These are phyloP conservation scores for Acleris holmiana DNA, from an alignment of 2,888 invertebrate species.

Conservation along the genomic window DNA sequence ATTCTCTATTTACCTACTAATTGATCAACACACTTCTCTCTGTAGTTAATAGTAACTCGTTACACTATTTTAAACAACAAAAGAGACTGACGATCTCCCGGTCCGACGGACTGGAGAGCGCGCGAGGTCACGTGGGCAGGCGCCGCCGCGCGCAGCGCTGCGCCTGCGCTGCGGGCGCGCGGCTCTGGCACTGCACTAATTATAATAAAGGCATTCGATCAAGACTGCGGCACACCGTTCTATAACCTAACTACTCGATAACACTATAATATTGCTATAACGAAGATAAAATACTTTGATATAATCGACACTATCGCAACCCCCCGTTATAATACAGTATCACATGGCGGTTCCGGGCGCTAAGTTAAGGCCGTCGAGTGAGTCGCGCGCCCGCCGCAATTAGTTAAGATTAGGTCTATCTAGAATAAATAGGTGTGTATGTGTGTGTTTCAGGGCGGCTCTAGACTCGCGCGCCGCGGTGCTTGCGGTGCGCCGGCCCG, in stretches of 20 bases:
- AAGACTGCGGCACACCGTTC: conserved; percentile 50
- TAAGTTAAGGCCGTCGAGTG: conserved; percentile 64
- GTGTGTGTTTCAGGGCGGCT: conserved; percentile 74
- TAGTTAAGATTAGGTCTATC: conserved; percentile 82
- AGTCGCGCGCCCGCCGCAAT: conserved; percentile 69
- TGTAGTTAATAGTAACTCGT: background rate
- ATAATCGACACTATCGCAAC: conserved; percentile 49
- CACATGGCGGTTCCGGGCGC: conserved; percentile 58
- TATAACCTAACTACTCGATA: conserved; percentile 55
- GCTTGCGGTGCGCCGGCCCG: conserved; percentile 77
- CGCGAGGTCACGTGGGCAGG: background rate
- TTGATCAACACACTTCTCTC: conserved; percentile 8
- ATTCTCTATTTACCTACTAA: conserved; percentile 19
- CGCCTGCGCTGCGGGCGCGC: conserved; percentile 45
- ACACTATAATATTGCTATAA: conserved; percentile 61
- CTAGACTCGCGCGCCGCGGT: conserved; percentile 84
- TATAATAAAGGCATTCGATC: conserved; percentile 43
- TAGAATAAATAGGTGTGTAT: conserved; percentile 76
- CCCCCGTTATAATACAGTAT: conserved; percentile 50
- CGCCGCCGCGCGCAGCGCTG: conserved; percentile 24
- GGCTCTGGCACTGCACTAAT: conserved; percentile 38
- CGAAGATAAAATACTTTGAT: conserved; percentile 54
- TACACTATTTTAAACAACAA: too few species aligned
- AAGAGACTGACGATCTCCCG: conserved; percentile 1
- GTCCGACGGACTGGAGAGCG: background rate